These are phyloP conservation scores for Ditula angustiorana DNA, from an alignment of 2,888 invertebrate species.

Conservation along the genomic window DNA sequence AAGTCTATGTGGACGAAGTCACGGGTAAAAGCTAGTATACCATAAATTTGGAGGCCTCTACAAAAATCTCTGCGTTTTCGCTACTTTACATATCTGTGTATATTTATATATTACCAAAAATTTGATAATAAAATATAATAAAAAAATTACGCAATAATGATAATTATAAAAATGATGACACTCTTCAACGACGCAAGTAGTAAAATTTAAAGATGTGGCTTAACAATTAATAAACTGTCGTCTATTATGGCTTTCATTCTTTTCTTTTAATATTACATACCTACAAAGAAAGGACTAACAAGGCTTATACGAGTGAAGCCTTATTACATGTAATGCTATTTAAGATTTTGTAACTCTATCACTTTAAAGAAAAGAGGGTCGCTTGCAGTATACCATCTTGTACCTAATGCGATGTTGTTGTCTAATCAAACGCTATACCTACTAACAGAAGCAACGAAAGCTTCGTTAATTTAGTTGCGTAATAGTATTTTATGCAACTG, in stretches of 20 bases:
- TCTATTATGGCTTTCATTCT: background rate
- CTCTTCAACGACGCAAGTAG: background rate
- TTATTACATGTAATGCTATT: constrained; percentile 18
- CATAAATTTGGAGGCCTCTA: background rate
- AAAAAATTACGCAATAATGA: constrained; percentile 7
- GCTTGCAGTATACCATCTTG: background rate
- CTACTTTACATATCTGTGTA: too few species aligned
- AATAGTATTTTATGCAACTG: too few species aligned
- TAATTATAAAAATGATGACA: background rate
- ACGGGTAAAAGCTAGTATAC: too few species aligned
- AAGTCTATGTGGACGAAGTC: too few species aligned
- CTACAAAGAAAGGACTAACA: background rate
- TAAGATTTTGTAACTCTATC: constrained; percentile 26
- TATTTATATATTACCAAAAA: too few species aligned
- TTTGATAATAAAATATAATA: too few species aligned
- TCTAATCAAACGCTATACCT: background rate
- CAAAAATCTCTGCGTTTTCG: constrained; percentile 5
- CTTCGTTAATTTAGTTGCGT: constrained; percentile 6
- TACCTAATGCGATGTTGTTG: constrained; percentile 19
- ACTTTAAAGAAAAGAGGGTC: constrained; percentile 14
- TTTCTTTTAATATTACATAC: background rate
- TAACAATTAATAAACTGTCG: background rate
- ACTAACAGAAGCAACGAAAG: background rate
- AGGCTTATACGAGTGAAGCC: constrained; percentile 17
- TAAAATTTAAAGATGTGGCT: background rate